phyloP scores from a whole-genome alignment of 2,797 vertebrate species.

The Siniperca scherzeri region DNA sequence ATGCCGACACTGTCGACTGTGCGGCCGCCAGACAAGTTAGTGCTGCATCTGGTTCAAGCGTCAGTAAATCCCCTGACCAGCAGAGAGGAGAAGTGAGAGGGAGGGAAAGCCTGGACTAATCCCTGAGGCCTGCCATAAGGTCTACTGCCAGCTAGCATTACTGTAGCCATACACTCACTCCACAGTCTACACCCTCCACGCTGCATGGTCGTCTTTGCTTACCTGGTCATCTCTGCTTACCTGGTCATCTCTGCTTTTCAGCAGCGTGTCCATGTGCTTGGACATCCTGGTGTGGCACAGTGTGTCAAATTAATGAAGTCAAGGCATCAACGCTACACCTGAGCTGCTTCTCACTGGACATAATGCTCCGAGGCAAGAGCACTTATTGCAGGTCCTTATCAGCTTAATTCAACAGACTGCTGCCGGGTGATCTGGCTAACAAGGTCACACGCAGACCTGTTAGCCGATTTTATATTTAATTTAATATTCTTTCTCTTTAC shows the following conservation, averaged over 20 bases:
- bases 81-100: slow-evolving; percentile 69
- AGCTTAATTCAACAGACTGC: slow-evolving; percentile 83
- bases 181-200: slow-evolving; percentile 9
- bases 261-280: slow-evolving; percentile 67
- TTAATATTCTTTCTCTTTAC: neutral
- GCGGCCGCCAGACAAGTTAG: slow-evolving; percentile 8
- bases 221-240: slow-evolving; percentile 46
- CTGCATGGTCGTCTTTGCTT: neutral
- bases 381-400: slow-evolving; percentile 78
- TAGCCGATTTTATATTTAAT: slow-evolving; percentile 28
- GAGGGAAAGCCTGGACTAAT: slow-evolving; percentile 72
- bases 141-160: slow-evolving; percentile 62
- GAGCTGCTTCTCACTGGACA: slow-evolving; percentile 49
- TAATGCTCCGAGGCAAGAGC: slow-evolving; percentile 32
- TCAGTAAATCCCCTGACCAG: slow-evolving; percentile 56
- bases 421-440: slow-evolving; percentile 56
- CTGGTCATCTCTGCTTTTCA: slow-evolving; percentile 70
- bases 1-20: slow-evolving; percentile 22
- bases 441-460: slow-evolving; percentile 73
- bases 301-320: slow-evolving; percentile 22
- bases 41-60: slow-evolving; percentile 43
- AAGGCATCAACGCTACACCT: slow-evolving; percentile 41
- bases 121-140: slow-evolving; percentile 61
- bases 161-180: slow-evolving; percentile 11
- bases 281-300: slow-evolving; percentile 48